phyloP scores from a whole-genome alignment of 2,888 invertebrate species.

The Eucriotettix oculatus region DNA sequence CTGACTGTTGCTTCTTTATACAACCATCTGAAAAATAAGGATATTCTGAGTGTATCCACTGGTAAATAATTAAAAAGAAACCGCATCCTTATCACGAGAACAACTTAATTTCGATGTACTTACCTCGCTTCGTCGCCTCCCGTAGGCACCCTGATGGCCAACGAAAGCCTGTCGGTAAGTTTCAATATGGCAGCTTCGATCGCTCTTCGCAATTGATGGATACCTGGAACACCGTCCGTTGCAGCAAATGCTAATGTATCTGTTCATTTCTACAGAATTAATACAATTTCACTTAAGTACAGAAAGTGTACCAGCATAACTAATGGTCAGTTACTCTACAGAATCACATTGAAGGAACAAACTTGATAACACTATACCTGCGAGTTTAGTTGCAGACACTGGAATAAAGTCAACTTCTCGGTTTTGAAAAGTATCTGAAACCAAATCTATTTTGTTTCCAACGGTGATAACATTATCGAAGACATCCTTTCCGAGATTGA shows the following conservation, averaged over 20 bases:
- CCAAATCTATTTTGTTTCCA: conserved; percentile 56
- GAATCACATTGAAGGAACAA: too few relatives aligned
- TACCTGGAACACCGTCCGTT: conserved; percentile 19
- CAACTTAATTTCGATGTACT: conserved; percentile 2
- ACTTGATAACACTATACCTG: background rate
- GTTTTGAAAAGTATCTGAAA: conserved; percentile 13
- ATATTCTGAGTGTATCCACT: too few relatives aligned
- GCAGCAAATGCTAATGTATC: too few relatives aligned
- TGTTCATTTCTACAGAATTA: too few relatives aligned
- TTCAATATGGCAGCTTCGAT: conserved; percentile 34
- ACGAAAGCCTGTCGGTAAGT: conserved; percentile 31
- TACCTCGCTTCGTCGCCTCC: conserved; percentile 35
- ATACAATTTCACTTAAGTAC: too few relatives aligned
- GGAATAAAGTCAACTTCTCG: conserved; percentile 11
- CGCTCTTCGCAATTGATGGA: conserved; percentile 25
- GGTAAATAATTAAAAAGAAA: background rate
- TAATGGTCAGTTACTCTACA: too few relatives aligned
- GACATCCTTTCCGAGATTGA: conserved; percentile 31
- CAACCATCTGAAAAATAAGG: conserved; percentile 33
- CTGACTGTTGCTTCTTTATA: conserved; percentile 45
- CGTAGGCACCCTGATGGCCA: conserved; percentile 37
- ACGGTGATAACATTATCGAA: conserved; percentile 43
- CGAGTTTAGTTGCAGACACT: conserved; percentile 22
- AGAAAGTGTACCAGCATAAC: too few relatives aligned
- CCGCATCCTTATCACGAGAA: too few relatives aligned